These are phyloP conservation scores for Epinephelus malabaricus DNA, from an alignment of 2,797 vertebrate genomes.

Conservation along the genomic window DNA sequence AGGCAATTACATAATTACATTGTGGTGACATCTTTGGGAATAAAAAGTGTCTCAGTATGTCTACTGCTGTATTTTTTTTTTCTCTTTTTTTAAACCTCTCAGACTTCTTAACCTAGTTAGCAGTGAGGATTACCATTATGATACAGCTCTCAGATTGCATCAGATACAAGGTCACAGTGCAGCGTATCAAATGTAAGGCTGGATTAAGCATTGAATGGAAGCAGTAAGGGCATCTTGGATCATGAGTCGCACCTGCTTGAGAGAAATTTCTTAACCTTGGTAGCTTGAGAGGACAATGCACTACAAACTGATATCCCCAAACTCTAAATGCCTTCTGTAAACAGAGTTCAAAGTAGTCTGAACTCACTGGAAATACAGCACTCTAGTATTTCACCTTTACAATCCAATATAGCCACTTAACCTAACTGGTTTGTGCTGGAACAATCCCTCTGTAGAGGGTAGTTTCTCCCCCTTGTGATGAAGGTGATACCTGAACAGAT, in stretches of 20 bases:
- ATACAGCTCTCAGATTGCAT: slow-evolving; percentile 26
- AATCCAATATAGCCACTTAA: slow-evolving; percentile 31
- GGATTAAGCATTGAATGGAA: slow-evolving; percentile 33
- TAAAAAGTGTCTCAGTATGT: slow-evolving; percentile 27
- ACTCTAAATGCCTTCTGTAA: slow-evolving; percentile 11
- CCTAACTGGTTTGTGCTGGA: slow-evolving; percentile 30
- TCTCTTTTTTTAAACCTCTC: not conserved
- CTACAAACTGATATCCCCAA: slow-evolving; percentile 6
- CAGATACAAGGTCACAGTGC: not conserved
- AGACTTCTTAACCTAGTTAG: slow-evolving; percentile 51
- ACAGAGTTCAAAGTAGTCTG: slow-evolving; percentile 29
- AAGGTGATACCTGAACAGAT: slow-evolving; percentile 66
- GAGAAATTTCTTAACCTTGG: slow-evolving; percentile 21
- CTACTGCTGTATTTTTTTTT: not conserved
- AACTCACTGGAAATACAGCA: slow-evolving; percentile 30
- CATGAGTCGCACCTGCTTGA: slow-evolving; percentile 11
- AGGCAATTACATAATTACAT: slow-evolving; percentile 72
- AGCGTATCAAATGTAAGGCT: slow-evolving; percentile 28
- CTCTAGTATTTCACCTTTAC: slow-evolving; percentile 28
- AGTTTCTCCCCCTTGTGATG: slow-evolving; percentile 20
- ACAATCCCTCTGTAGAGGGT: slow-evolving; percentile 19
- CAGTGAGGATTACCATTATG: slow-evolving; percentile 19
- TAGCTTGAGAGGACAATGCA: slow-evolving; percentile 2
- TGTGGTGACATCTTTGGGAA: slow-evolving; percentile 44
- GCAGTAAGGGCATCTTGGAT: slow-evolving; percentile 24